Conservation (phyloP, 2,888 invertebrate species). For the Synergus laeviventris region DNA sequence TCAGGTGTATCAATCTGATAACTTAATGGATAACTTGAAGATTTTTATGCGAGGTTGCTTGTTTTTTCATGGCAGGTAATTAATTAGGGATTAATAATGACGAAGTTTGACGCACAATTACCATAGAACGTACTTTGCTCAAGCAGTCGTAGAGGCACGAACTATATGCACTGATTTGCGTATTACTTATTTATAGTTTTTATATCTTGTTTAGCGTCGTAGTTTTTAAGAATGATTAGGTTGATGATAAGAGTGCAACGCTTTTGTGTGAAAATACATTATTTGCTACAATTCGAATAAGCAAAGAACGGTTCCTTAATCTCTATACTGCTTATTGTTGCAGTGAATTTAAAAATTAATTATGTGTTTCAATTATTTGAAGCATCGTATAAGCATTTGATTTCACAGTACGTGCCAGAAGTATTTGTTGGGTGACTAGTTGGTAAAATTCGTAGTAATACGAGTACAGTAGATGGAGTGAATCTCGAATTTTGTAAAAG, state of each 20-base stretch:
- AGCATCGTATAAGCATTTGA: neutral
- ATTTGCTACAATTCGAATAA: neutral
- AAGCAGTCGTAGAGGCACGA: conserved; percentile 31
- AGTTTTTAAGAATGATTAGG: neutral
- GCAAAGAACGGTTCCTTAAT: conserved; percentile 29
- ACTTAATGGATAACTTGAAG: too few relatives aligned
- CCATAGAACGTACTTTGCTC: conserved; percentile 26
- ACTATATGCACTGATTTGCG: neutral
- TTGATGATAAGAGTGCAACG: neutral
- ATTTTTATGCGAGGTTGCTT: neutral
- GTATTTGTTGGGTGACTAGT: conserved; percentile 24
- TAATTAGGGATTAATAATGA: neutral
- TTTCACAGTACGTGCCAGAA: conserved; percentile 39
- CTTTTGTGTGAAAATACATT: neutral
- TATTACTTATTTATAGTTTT: neutral
- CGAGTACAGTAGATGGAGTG: conserved; percentile 7
- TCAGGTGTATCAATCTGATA: neutral
- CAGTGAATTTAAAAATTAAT: conserved; percentile 10
- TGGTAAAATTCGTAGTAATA: conserved; percentile 19
- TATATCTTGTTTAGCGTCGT: neutral
- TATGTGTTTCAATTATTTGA: neutral
- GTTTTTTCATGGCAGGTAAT: neutral
- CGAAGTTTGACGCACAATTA: conserved; percentile 10
- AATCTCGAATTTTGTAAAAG: conserved; percentile 17
- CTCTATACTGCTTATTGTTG: conserved; percentile 17